Evolutionary conservation across 1,140 invertebrate genomes (phyloP).

Genomic region (Cyclargus thomasi): DNA sequence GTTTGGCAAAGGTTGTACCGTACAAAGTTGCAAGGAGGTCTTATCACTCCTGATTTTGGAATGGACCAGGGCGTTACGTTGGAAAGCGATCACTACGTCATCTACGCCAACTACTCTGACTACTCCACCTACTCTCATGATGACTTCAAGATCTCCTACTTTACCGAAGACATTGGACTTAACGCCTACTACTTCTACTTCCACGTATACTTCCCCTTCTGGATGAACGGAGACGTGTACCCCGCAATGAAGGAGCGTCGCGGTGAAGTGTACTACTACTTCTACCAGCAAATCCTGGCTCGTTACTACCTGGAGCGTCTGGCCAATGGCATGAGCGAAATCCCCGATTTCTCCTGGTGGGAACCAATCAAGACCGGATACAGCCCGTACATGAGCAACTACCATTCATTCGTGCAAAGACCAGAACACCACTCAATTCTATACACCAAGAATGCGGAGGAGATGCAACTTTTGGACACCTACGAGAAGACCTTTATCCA

Average conservation of each 20-base stretch:
- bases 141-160: conserved; percentile 82
- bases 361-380: conserved; percentile 76
- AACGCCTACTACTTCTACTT: conserved; percentile 84
- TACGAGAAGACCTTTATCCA: conserved; percentile 57
- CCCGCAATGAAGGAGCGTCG: conserved; percentile 70
- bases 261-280: conserved; percentile 78
- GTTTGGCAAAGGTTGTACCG: conserved; percentile 75
- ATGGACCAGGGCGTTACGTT: conserved; percentile 63
- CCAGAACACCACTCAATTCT: conserved; percentile 47
- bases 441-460: conserved; percentile 40
- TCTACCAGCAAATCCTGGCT: conserved; percentile 78
- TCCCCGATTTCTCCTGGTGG: conserved; percentile 77
- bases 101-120: conserved; percentile 74
- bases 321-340: conserved; percentile 77
- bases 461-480: conserved; percentile 49
- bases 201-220: conserved; percentile 80
- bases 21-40: conserved; percentile 75
- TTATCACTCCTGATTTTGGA: conserved; percentile 37
- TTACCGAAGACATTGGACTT: conserved; percentile 82
- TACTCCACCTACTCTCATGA: conserved; percentile 67
- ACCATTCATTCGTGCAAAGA: conserved; percentile 50
- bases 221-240: conserved; percentile 74
- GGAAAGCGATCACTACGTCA: conserved; percentile 60
- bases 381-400: conserved; percentile 68
- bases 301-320: conserved; percentile 83